These are phyloP conservation scores for Unio delphinus DNA, from an alignment of 2,888 invertebrate genomes.

Conservation along the genomic window DNA sequence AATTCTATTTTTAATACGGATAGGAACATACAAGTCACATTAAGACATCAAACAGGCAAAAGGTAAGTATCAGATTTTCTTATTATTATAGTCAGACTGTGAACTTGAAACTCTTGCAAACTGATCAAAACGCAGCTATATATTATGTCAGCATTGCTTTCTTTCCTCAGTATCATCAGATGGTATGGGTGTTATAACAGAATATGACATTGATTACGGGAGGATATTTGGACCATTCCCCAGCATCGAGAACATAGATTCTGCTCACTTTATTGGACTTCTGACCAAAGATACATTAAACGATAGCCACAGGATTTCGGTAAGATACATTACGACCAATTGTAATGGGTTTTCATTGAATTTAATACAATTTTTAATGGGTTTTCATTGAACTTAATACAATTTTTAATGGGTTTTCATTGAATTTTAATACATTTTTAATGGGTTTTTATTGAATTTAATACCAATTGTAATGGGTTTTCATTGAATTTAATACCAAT, in stretches of 20 bases:
- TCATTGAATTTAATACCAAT: not conserved
- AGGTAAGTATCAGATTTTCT: no score
- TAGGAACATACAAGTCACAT: no score
- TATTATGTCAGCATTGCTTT: not conserved
- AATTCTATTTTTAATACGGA: no score
- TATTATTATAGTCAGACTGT: no score
- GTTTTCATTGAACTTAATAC: no score
- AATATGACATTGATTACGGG: conserved; percentile 63
- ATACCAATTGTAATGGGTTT: not conserved
- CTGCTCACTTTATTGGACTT: conserved; percentile 65
- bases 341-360: not conserved
- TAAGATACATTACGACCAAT: not conserved
- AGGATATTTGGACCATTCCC: conserved; percentile 68
- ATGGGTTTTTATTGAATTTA: no score
- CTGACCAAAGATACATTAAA: conserved; percentile 60
- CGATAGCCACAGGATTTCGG: conserved; percentile 16
- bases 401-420: no score
- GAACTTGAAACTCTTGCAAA: no score
- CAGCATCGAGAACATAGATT: conserved; percentile 61
- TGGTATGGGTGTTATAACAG: conserved; percentile 66
- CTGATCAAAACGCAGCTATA: no score
- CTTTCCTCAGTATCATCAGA: not conserved
- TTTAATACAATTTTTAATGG: no score
- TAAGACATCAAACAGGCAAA: no score
- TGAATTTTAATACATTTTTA: no score